Percentiles rank a stretch among this genome's conserved stretches.
Evolutionary conservation across 2,888 invertebrate genomes (phyloP).

Genomic region (Heliconius aoede): DNA sequence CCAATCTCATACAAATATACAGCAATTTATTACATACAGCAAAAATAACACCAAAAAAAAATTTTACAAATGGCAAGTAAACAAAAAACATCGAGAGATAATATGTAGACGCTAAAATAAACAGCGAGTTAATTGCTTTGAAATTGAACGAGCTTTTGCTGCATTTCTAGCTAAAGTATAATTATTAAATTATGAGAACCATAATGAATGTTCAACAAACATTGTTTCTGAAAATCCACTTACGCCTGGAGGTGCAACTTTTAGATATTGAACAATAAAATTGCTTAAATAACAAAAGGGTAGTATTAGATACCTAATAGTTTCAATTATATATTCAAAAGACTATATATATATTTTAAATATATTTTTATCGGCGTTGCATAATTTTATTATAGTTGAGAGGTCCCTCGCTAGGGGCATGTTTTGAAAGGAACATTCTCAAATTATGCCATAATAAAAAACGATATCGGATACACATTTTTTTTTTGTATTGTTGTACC

Average conservation of each 20-base stretch:
- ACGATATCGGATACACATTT: too few species aligned
- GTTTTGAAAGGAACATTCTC: too few species aligned
- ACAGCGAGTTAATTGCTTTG: constrained; percentile 31
- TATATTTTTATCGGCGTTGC: not conserved
- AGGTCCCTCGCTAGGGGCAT: too few species aligned
- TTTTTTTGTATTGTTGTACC: too few species aligned
- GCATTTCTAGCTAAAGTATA: constrained; percentile 39
- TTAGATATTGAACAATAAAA: not conserved
- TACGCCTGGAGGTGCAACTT: not conserved
- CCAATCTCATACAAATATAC: not conserved
- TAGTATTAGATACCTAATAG: not conserved
- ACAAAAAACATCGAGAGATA: constrained; percentile 10
- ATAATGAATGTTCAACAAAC: constrained; percentile 26
- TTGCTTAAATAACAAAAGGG: not conserved
- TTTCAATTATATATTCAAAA: not conserved
- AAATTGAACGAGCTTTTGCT: constrained; percentile 32
- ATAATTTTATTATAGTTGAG: too few species aligned
- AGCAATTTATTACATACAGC: not conserved
- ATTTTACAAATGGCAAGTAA: not conserved
- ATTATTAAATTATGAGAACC: constrained; percentile 33
- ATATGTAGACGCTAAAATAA: constrained; percentile 27
- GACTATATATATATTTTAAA: not conserved
- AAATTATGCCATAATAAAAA: too few species aligned
- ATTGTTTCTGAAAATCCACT: constrained; percentile 22
- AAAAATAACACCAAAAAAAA: not conserved